Conservation (phyloP, 1,140 invertebrate genomes). For the Euglossa dilemma region DNA sequence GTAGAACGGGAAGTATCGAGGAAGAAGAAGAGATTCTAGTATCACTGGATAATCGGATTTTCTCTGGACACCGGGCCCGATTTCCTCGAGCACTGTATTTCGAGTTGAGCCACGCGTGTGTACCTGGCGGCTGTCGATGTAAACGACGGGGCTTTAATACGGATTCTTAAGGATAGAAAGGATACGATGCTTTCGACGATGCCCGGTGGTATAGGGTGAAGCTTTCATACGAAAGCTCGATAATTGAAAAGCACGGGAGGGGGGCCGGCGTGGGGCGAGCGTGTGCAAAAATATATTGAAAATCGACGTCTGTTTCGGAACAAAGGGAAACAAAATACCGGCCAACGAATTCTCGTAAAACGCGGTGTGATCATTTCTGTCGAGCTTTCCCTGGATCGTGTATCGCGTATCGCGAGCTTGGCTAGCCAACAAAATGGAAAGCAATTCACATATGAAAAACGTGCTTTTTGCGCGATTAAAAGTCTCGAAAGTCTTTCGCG, state of each 20-base stretch:
- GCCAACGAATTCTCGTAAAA: slow-evolving; percentile 14
- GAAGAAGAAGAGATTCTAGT: no score
- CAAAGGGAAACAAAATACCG: background rate
- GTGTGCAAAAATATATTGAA: slow-evolving; percentile 9
- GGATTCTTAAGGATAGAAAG: background rate
- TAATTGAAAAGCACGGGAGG: slow-evolving; percentile 22
- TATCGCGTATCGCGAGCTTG: background rate
- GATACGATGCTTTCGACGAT: background rate
- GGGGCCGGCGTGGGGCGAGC: background rate
- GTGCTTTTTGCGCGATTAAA: slow-evolving; percentile 55
- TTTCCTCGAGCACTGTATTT: background rate
- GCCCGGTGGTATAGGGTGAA: background rate
- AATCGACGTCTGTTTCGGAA: background rate
- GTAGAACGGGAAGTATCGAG: no score
- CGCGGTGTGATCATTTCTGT: slow-evolving; percentile 8
- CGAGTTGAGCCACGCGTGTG: background rate
- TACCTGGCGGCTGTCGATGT: background rate
- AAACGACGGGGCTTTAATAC: background rate
- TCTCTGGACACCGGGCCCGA: background rate
- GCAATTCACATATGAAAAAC: slow-evolving; percentile 34
- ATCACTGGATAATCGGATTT: background rate
- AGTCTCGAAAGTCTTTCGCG: slow-evolving; percentile 21
- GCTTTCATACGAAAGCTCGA: slow-evolving; percentile 10
- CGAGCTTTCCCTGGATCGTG: background rate
- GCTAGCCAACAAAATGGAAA: background rate